Conservation (phyloP, 2,113 vertebrate genomes). For the Sylvietta virens region DNA sequence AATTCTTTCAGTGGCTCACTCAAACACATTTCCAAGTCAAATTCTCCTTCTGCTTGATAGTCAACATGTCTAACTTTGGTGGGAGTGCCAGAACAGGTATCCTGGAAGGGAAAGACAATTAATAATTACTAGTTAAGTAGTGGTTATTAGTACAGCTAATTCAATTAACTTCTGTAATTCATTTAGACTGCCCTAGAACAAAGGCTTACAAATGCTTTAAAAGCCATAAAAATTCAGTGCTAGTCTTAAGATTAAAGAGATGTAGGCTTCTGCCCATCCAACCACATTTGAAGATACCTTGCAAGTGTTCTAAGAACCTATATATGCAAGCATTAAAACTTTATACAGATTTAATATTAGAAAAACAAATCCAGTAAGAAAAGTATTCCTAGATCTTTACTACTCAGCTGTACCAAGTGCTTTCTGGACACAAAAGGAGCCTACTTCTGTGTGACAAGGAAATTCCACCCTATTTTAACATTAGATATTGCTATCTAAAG, state of each 20-base stretch:
- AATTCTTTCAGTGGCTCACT: constrained; percentile 65
- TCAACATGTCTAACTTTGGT: constrained; percentile 80
- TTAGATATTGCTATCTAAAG: not conserved
- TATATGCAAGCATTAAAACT: not conserved
- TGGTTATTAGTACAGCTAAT: not conserved
- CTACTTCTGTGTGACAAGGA: not conserved
- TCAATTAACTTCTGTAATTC: not conserved
- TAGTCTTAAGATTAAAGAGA: not conserved
- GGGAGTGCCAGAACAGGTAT: constrained; percentile 74
- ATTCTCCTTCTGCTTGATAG: constrained; percentile 58
- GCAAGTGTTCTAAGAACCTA: not conserved
- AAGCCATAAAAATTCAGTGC: not conserved
- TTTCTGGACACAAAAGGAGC: not conserved
- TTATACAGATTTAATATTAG: not conserved
- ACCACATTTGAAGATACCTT: not conserved
- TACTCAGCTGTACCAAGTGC: not conserved
- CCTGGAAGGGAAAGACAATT: constrained; percentile 61
- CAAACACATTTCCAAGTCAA: constrained; percentile 74
- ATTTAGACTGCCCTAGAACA: not conserved
- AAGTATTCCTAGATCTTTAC: not conserved
- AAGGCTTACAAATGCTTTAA: not conserved
- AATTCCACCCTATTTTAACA: not conserved
- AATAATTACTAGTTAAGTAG: not conserved
- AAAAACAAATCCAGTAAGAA: not conserved
- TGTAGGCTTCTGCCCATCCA: not conserved